Evolutionary conservation across 1,140 invertebrate species (phyloP).

Genomic region (Drosophila pandora): DNA sequence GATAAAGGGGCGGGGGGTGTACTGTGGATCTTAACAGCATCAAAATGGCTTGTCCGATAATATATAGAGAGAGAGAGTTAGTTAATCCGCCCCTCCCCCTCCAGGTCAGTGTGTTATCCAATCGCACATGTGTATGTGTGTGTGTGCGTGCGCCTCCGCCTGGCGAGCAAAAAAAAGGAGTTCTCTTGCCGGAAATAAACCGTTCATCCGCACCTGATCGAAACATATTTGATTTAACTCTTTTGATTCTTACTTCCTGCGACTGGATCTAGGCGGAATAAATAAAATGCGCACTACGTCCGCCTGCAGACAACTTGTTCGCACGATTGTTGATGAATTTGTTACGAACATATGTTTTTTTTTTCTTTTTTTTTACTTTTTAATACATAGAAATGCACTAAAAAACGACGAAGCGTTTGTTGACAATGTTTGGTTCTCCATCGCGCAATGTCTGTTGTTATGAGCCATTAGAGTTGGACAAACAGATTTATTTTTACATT

Average conservation of each 20-base stretch:
- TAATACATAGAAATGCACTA: slow-evolving; percentile 35
- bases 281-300: slow-evolving; percentile 67
- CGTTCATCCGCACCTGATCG: not conserved
- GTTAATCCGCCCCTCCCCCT: not conserved
- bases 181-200: not conserved
- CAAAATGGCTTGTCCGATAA: not conserved
- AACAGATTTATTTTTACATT: not conserved
- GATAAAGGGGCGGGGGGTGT: not conserved
- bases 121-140: slow-evolving; percentile 35
- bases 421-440: not conserved
- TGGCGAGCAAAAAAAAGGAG: not conserved
- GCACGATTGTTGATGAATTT: slow-evolving; percentile 65
- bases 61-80: not conserved
- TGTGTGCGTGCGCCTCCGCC: slow-evolving; percentile 3
- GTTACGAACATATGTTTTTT: slow-evolving; percentile 46
- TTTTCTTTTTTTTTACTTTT: slow-evolving; percentile 25
- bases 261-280: slow-evolving; percentile 34
- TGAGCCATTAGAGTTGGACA: not conserved
- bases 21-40: slow-evolving; percentile 7
- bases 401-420: slow-evolving; percentile 28
- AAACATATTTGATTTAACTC: slow-evolving; percentile 31
- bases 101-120: slow-evolving; percentile 43
- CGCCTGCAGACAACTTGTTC: slow-evolving; percentile 74
- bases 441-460: not conserved
- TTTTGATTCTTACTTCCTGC: slow-evolving; percentile 51